Evolutionary conservation across 2,888 invertebrate genomes (phyloP).

Genomic region (Ophion ellenae): DNA sequence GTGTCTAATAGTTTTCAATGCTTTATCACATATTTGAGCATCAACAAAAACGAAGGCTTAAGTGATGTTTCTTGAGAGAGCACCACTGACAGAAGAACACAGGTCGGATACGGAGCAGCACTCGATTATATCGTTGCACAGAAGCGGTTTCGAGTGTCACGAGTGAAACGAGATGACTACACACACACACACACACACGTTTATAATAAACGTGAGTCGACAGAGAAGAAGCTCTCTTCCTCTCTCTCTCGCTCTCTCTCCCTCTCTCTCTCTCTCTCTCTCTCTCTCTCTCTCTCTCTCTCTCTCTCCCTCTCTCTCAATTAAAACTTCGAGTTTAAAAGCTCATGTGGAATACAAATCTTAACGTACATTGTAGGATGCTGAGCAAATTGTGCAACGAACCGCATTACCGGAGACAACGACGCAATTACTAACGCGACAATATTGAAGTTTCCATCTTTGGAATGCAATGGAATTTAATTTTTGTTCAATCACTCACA

Average conservation of each 20-base stretch:
- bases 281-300: background rate
- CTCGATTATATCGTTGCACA: constrained; percentile 73
- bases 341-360: background rate
- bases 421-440: background rate
- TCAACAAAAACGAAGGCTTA: no score
- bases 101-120: constrained; percentile 67
- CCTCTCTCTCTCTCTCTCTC: background rate
- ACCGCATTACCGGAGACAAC: background rate
- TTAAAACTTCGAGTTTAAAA: background rate
- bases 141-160: constrained; percentile 61
- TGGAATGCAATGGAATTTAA: no score
- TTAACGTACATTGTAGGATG: background rate
- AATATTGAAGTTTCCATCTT: background rate
- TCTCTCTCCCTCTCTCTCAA: background rate
- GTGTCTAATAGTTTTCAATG: no score
- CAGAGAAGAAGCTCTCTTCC: background rate
- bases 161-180: constrained; percentile 30
- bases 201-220: constrained; percentile 10
- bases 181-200: constrained; percentile 29
- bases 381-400: background rate
- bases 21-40: no score
- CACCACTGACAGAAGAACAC: constrained; percentile 47
- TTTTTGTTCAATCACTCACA: no score
- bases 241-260: background rate
- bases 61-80: constrained; percentile 11